Evolutionary conservation across 1,140 invertebrate genomes (phyloP).

Genomic region (Apis florea): DNA sequence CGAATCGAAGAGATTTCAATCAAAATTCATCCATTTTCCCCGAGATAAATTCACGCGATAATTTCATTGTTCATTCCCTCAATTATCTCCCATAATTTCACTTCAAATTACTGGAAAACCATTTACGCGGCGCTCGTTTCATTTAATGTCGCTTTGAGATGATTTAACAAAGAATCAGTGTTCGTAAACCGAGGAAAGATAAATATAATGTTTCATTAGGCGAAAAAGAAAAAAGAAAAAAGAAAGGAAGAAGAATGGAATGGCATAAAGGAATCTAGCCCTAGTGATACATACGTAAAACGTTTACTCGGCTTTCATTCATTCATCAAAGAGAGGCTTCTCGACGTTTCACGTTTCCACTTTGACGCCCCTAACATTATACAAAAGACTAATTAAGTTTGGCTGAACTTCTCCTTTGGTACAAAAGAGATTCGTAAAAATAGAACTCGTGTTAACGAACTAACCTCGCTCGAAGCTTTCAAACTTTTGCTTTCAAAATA

Average conservation of each 20-base stretch:
- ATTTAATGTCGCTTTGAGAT: background rate
- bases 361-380: background rate
- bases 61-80: background rate
- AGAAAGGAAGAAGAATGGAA: background rate
- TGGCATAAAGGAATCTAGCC: background rate
- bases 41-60: background rate
- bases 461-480: background rate
- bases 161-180: background rate
- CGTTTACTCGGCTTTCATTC: background rate
- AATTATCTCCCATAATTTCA: background rate
- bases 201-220: background rate
- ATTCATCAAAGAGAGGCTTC: constrained; percentile 21
- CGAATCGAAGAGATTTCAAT: background rate
- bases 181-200: background rate
- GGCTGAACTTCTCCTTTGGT: background rate
- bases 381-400: constrained; percentile 8
- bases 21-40: background rate
- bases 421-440: constrained; percentile 13
- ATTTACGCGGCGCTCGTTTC: background rate
- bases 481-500: background rate
- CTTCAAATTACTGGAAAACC: background rate
- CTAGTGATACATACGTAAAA: background rate
- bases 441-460: background rate
- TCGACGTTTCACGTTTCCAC: background rate
- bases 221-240: background rate